Percentiles rank a stretch among this genome's conserved stretches.
Evolutionary conservation across 2,113 vertebrate species (phyloP).

Genomic region (Etheostoma spectabile): DNA sequence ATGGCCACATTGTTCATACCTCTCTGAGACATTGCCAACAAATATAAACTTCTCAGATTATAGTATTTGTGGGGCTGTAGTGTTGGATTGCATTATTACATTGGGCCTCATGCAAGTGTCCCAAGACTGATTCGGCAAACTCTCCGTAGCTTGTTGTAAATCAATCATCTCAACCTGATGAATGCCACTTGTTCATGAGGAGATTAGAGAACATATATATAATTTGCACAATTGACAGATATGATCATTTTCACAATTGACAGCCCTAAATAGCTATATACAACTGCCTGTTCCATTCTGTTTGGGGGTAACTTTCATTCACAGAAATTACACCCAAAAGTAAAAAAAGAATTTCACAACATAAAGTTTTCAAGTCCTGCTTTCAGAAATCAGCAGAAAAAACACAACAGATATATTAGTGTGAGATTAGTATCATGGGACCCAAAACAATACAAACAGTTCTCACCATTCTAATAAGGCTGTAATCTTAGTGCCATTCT

Average conservation of each 20-base stretch:
- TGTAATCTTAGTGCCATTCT: too few species aligned
- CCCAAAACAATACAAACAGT: not conserved
- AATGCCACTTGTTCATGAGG: too few species aligned
- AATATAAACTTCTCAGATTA: not conserved
- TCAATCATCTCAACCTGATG: too few species aligned
- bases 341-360: not conserved
- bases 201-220: too few species aligned
- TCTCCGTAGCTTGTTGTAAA: too few species aligned
- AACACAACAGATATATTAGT: not conserved
- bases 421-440: not conserved
- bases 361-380: not conserved
- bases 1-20: not conserved
- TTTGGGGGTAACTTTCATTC: not conserved
- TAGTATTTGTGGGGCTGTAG: not conserved
- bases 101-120: not conserved
- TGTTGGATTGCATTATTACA: not conserved
- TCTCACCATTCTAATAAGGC: too few species aligned
- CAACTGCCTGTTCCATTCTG: too few species aligned
- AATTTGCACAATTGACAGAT: too few species aligned
- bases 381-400: not conserved
- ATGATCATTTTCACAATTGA: too few species aligned
- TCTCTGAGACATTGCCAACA: not conserved
- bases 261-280: too few species aligned
- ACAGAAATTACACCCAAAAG: not conserved
- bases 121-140: too few species aligned